These are phyloP conservation scores for Setophaga coronata DNA, from an alignment of 2,113 vertebrate species.

Conservation along the genomic window DNA sequence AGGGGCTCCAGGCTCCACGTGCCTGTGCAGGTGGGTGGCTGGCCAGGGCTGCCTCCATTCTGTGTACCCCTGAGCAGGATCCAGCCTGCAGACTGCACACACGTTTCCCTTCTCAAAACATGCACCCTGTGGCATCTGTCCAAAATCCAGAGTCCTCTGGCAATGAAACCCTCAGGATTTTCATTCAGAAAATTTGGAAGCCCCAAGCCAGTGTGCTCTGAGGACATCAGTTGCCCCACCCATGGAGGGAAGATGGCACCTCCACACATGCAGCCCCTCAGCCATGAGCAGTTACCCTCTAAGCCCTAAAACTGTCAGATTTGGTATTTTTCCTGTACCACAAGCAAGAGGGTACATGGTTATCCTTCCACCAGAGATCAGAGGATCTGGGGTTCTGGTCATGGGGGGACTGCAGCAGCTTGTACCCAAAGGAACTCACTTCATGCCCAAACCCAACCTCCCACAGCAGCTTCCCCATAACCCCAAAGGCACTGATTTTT, in stretches of 20 bases:
- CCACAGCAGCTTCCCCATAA: neutral
- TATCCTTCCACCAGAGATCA: neutral
- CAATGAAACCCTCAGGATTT: neutral
- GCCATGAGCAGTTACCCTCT: neutral
- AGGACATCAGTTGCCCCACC: rapidly evolving
- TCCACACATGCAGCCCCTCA: neutral
- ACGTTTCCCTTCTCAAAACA: neutral
- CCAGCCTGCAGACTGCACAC: neutral
- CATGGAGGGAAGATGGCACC: rapidly evolving
- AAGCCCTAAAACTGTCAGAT: neutral
- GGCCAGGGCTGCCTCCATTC: neutral
- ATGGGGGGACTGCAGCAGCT: rapidly evolving
- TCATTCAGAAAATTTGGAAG: neutral
- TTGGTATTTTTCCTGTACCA: neutral
- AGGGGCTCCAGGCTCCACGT: rapidly evolving
- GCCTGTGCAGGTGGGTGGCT: rapidly evolving
- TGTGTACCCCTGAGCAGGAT: neutral
- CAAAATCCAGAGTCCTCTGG: neutral
- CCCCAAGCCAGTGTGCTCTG: rapidly evolving
- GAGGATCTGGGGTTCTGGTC: neutral
- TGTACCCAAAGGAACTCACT: rapidly evolving
- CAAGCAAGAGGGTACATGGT: neutral
- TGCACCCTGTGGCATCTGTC: rapidly evolving
- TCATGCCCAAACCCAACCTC: rapidly evolving
- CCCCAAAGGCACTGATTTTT: neutral